Percentiles rank a stretch among this genome's conserved stretches.
Evolutionary conservation across 2,888 invertebrate species (phyloP).

Genomic region (Ecliptopera silaceata): DNA sequence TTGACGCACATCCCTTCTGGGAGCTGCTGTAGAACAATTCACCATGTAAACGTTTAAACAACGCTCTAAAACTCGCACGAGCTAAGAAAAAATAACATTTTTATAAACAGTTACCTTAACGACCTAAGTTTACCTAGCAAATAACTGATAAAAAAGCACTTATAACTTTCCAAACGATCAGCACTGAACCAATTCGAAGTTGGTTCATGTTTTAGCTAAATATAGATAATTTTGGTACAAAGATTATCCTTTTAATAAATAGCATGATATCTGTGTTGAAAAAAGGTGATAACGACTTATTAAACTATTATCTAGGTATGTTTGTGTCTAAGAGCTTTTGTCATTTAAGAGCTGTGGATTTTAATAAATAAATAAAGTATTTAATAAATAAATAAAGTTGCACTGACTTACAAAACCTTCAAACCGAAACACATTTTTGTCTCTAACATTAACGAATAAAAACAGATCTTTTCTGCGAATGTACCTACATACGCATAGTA

Average conservation of each 20-base stretch:
- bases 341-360: too few relatives aligned
- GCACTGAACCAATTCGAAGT: conserved; percentile 15
- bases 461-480: too few relatives aligned
- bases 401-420: too few relatives aligned
- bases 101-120: conserved; percentile 24
- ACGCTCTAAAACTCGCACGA: conserved; percentile 11
- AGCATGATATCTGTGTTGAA: too few relatives aligned
- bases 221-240: conserved; percentile 22
- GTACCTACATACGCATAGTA: too few relatives aligned
- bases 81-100: conserved; percentile 1
- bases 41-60: conserved; percentile 29
- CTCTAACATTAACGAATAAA: too few relatives aligned
- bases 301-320: too few relatives aligned
- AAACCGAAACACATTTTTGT: too few relatives aligned
- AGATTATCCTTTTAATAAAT: conserved; percentile 22
- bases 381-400: too few relatives aligned
- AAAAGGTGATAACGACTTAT: too few relatives aligned
- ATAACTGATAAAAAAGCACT: conserved; percentile 34
- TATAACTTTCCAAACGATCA: conserved; percentile 37
- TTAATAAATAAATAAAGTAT: too few relatives aligned
- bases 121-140: conserved; percentile 33
- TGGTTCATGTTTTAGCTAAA: conserved; percentile 23
- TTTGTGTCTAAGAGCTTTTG: too few relatives aligned
- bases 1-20: conserved; percentile 43
- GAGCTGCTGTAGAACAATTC: conserved; percentile 32